Conservation (phyloP, 2,888 invertebrate species). For the Panorpa germanica region DNA sequence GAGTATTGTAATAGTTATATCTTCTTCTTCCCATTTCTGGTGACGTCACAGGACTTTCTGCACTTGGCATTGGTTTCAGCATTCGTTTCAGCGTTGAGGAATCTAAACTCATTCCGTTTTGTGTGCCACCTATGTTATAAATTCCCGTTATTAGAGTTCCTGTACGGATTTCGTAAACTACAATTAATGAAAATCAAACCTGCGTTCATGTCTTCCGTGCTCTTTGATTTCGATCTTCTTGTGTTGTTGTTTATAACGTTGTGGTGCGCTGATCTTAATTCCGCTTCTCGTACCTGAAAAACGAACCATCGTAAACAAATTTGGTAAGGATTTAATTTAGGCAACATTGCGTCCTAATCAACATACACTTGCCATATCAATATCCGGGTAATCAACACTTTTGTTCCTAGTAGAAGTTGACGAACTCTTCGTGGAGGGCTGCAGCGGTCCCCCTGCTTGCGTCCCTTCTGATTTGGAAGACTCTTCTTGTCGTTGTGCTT, state of each 20-base stretch:
- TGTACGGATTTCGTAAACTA: neutral
- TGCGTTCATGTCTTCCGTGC: slow-evolving; percentile 75
- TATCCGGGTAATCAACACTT: slow-evolving; percentile 44
- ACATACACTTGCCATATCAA: slow-evolving; percentile 32
- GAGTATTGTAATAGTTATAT: slow-evolving; percentile 42
- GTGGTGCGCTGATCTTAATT: slow-evolving; percentile 42
- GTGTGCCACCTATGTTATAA: slow-evolving; percentile 17
- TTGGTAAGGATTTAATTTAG: slow-evolving; percentile 4
- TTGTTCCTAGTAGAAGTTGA: slow-evolving; percentile 33
- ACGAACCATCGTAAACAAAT: slow-evolving; percentile 8
- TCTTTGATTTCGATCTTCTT: slow-evolving; percentile 65
- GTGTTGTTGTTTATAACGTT: slow-evolving; percentile 58
- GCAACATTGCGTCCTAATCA: slow-evolving; percentile 6
- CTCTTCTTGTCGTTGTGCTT: slow-evolving; percentile 29
- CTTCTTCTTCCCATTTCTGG: slow-evolving; percentile 76
- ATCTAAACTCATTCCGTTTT: slow-evolving; percentile 25
- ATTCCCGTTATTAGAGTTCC: slow-evolving; percentile 19
- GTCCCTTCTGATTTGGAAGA: slow-evolving; percentile 60
- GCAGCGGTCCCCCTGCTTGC: slow-evolving; percentile 60
- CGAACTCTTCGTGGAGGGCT: slow-evolving; percentile 27
- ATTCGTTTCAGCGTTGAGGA: slow-evolving; percentile 80
- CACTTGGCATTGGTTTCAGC: slow-evolving; percentile 85
- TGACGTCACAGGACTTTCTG: slow-evolving; percentile 76
- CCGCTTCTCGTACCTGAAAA: slow-evolving; percentile 42
- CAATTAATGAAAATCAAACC: slow-evolving; percentile 22